phyloP scores from a whole-genome alignment of 2,113 vertebrate genomes.

The Syngnathus scovelli region DNA sequence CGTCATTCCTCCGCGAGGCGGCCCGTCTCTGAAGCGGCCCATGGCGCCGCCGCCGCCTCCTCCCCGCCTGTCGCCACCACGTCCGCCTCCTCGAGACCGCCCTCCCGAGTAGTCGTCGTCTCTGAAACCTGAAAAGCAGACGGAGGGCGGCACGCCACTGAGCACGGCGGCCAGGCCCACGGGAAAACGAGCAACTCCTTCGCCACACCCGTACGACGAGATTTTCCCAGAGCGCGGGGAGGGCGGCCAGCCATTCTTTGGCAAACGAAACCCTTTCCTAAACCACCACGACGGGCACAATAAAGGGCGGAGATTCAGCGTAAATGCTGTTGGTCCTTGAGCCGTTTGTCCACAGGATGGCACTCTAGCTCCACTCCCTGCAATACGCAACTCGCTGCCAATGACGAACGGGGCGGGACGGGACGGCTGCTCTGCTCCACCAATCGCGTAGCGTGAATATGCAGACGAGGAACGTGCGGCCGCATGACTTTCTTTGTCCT shows the following conservation, averaged over 20 bases:
- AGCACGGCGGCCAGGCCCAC: neutral
- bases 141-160: constrained; percentile 10
- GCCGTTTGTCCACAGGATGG: too few relatives aligned
- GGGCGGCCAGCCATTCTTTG: too few relatives aligned
- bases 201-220: too few relatives aligned
- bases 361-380: too few relatives aligned
- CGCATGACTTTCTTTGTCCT: neutral
- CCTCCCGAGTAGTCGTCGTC: constrained; percentile 89
- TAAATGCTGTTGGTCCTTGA: too few relatives aligned
- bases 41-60: constrained; percentile 41
- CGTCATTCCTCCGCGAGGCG: constrained; percentile 77
- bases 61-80: neutral
- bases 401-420: too few relatives aligned
- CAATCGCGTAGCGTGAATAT: neutral
- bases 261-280: too few relatives aligned
- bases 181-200: too few relatives aligned
- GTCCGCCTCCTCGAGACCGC: constrained; percentile 78
- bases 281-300: too few relatives aligned
- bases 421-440: neutral
- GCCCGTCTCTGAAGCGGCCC: constrained; percentile 85
- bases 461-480: constrained; percentile 7
- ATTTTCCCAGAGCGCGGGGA: too few relatives aligned
- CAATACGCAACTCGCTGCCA: too few relatives aligned
- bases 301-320: too few relatives aligned
- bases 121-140: constrained; percentile 75